phyloP scores from a whole-genome alignment of 2,113 vertebrate species.

The Cranoglanis bouderius region DNA sequence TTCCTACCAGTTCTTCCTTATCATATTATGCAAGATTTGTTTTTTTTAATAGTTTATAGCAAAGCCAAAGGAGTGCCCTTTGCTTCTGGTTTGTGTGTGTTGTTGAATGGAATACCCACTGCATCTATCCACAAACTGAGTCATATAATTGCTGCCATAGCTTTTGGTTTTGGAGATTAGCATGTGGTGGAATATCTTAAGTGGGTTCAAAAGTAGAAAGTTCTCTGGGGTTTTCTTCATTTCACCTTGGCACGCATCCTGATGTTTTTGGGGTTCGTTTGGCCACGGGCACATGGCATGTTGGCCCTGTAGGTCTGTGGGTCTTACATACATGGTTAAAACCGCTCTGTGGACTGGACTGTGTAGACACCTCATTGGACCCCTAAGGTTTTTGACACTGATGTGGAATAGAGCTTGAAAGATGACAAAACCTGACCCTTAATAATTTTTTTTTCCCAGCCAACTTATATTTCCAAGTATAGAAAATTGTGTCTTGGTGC shows the following conservation, averaged over 20 bases:
- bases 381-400: not conserved
- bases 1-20: slow-evolving; percentile 22
- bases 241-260: slow-evolving; percentile 1
- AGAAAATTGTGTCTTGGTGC: not conserved
- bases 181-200: slow-evolving; percentile 45
- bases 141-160: slow-evolving; percentile 50
- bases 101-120: slow-evolving; percentile 43
- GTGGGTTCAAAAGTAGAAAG: not conserved
- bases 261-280: slow-evolving; percentile 30
- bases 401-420: not conserved
- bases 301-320: slow-evolving; percentile 2
- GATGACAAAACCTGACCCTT: not conserved
- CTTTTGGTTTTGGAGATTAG: slow-evolving; percentile 47
- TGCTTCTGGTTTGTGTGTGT: slow-evolving; percentile 1
- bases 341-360: not conserved
- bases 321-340: not conserved
- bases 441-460: not conserved
- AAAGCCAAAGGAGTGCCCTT: slow-evolving; percentile 8
- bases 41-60: not conserved
- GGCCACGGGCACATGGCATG: not conserved
- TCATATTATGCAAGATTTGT: slow-evolving; percentile 6
- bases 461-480: not conserved
- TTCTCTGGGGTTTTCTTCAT: slow-evolving; percentile 22
- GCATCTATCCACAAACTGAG: slow-evolving; percentile 44
- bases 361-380: not conserved